phyloP scores from a whole-genome alignment of 2,797 vertebrate genomes.

The Anabacerthia variegaticeps region DNA sequence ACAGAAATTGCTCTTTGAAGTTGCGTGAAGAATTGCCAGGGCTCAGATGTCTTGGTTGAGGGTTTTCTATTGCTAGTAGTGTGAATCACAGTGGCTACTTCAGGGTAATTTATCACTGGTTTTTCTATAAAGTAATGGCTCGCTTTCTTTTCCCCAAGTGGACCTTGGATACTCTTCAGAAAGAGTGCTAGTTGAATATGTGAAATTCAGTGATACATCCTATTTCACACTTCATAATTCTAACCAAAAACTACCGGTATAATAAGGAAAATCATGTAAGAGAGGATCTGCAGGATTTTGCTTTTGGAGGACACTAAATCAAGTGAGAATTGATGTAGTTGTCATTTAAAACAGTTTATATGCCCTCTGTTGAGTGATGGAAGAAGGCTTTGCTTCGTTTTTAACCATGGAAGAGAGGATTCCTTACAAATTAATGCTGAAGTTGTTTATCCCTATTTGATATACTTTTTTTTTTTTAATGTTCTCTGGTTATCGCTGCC shows the following conservation, averaged over 20 bases:
- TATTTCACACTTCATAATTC: background rate
- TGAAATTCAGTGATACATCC: background rate
- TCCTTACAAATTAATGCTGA: background rate
- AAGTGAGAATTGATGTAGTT: background rate
- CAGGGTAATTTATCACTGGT: conserved; percentile 14
- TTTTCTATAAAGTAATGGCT: conserved; percentile 6
- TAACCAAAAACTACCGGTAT: background rate
- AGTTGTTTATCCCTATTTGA: background rate
- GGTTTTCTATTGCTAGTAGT: background rate
- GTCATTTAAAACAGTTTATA: background rate
- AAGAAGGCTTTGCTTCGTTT: conserved; percentile 13
- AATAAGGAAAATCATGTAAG: background rate
- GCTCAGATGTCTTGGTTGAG: background rate
- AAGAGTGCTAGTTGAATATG: background rate
- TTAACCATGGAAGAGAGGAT: background rate
- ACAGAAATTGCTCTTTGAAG: background rate
- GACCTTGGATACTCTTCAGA: background rate
- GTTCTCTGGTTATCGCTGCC: background rate
- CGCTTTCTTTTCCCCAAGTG: background rate
- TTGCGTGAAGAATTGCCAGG: background rate
- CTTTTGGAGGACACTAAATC: conserved; percentile 14
- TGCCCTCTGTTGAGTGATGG: background rate
- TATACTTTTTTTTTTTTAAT: background rate
- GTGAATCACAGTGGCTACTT: background rate
- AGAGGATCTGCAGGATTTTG: background rate